Evolutionary conservation across 2,888 invertebrate species (phyloP).

Genomic region (Adelphocoris suturalis): DNA sequence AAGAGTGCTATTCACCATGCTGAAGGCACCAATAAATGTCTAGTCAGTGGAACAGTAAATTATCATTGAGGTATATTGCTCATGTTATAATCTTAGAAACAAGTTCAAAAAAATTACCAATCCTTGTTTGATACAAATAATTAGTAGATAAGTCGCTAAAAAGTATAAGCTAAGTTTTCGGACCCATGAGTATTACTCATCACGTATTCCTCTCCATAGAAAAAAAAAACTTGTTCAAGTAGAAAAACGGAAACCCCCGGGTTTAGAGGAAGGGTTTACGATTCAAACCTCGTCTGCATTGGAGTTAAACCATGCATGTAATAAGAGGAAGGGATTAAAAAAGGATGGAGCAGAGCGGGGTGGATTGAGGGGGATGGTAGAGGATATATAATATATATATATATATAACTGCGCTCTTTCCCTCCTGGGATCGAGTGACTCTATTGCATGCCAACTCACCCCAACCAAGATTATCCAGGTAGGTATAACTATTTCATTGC

Average conservation of each 20-base stretch:
- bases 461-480: constrained; percentile 21
- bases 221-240: neutral
- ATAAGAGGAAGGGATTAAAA: constrained; percentile 59
- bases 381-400: neutral
- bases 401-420: neutral
- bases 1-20: too few relatives aligned
- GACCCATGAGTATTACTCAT: too few relatives aligned
- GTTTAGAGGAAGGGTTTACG: constrained; percentile 39
- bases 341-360: constrained; percentile 29
- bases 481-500: constrained; percentile 8
- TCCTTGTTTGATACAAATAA: too few relatives aligned
- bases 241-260: neutral
- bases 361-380: neutral
- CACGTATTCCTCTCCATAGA: neutral
- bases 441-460: constrained; percentile 17
- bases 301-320: constrained; percentile 68
- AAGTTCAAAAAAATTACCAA: too few relatives aligned
- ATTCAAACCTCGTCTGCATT: constrained; percentile 59
- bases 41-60: too few relatives aligned
- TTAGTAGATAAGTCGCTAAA: too few relatives aligned
- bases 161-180: too few relatives aligned
- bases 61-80: too few relatives aligned
- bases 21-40: too few relatives aligned
- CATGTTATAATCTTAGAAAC: too few relatives aligned
- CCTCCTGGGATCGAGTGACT: neutral